Evolutionary conservation across 2,797 vertebrate species (phyloP).

Genomic region (Pipistrellus kuhlii): DNA sequence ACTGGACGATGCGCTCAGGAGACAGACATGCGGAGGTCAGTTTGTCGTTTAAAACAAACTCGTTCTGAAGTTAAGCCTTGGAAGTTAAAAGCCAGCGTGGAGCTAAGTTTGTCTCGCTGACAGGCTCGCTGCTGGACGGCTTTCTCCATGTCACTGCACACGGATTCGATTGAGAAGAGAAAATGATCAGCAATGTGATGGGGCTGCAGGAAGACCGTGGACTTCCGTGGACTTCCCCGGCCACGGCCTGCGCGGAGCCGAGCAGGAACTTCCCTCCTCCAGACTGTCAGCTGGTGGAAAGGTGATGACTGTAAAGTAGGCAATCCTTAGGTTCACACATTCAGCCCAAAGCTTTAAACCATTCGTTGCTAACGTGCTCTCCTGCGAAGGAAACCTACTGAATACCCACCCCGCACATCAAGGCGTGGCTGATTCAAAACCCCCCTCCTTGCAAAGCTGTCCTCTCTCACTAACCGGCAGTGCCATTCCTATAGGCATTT

Average conservation of each 20-base stretch:
- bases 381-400: not conserved
- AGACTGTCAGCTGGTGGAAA: not conserved
- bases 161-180: not conserved
- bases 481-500: not conserved
- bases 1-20: not conserved
- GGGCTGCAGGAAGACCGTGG: not conserved
- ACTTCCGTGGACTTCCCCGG: not conserved
- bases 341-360: not conserved
- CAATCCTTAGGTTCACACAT: not conserved
- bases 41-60: not conserved
- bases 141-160: not conserved
- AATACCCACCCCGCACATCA: not conserved
- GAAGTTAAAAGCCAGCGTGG: not conserved
- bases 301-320: not conserved
- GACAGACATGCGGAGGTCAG: not conserved
- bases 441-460: not conserved
- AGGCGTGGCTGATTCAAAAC: not conserved
- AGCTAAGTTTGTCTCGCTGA: not conserved
- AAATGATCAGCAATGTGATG: not conserved
- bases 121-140: not conserved
- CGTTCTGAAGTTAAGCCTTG: conserved; percentile 6
- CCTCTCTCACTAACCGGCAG: not conserved
- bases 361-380: not conserved
- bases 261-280: not conserved
- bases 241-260: too few relatives aligned